phyloP scores from a whole-genome alignment of 1,140 invertebrate genomes.

The Polypedilum pembai region DNA sequence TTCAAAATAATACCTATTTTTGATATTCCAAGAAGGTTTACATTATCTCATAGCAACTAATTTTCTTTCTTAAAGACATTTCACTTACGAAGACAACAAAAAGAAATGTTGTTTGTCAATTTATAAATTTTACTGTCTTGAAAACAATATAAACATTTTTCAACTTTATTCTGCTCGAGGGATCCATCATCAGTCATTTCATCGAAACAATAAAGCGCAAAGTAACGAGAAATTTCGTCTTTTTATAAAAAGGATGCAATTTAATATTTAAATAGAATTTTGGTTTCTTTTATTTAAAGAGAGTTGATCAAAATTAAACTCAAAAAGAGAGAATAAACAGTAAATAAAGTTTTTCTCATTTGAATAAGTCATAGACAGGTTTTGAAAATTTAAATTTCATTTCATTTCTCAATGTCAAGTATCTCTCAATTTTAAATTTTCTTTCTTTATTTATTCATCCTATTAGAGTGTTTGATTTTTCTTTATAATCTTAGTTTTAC shows the following conservation, averaged over 20 bases:
- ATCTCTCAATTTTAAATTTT: neutral
- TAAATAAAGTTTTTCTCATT: too few species aligned
- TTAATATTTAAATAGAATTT: neutral
- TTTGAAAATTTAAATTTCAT: too few species aligned
- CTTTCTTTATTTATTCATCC: neutral
- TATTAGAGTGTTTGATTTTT: neutral
- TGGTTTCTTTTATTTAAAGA: too few species aligned
- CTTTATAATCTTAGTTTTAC: slow-evolving; percentile 14
- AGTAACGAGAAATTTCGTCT: neutral
- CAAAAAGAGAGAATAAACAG: too few species aligned
- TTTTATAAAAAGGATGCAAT: neutral
- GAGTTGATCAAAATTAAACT: too few species aligned
- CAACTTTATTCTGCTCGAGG: neutral
- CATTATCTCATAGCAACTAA: neutral
- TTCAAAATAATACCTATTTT: too few species aligned
- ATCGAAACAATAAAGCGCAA: too few species aligned
- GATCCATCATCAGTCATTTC: neutral
- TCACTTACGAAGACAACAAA: too few species aligned
- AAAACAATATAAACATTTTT: too few species aligned
- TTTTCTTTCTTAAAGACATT: neutral
- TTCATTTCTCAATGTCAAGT: neutral
- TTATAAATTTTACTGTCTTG: too few species aligned
- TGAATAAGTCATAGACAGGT: too few species aligned
- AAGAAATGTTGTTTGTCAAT: too few species aligned
- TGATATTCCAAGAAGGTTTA: neutral